Base-by-base conservation (phyloP, 2,113 vertebrate genomes). In the Percina caprodes region DNA sequence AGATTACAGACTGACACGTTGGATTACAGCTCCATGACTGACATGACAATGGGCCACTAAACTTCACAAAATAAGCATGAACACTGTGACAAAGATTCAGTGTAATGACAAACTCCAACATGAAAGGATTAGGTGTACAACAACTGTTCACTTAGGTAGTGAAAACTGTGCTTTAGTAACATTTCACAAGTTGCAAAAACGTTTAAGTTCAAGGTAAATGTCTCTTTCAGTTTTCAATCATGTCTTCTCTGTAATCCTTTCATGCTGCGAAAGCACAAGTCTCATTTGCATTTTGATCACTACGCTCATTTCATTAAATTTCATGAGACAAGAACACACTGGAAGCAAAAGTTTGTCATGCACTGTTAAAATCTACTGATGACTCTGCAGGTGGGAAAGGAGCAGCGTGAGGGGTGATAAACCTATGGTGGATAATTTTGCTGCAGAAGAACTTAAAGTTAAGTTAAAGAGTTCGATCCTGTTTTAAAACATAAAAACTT, bases 271-370 rank as follows among this genome's bases (percentile, higher is more conserved):
- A 69, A 78, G 66, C 71, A 79, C 35, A 33, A 13, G 42, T 46
- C 54, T 68, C 69, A 70, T 87, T 78, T 78, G 73, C 82, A 48
- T 79, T 75, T 63, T 68, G 70, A 75, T 82, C 68, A 48, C 72
- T 58, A 67, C 0, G 21, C 66, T 78, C 56, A 49, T 52, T 76
- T 80, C 72, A 80, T 80, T 68, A 80, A 72, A 76, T 76, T 76
- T 80, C 76, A 77, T 63, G 80, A 79, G 75, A 86, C 11, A 13
- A 72, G 21, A 68, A 45, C 10, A 30, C 15, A n/a, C 60, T 48
- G 67, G 66, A 24, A 63, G 74, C 75, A 14, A 70, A 61, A 48
- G 74, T 62, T 69, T 63, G 66, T 68, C 74, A 54, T 82, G 74
- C 82, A 58, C 48, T 45, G 66, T 62, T 66, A 63, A 52, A 30